Percentiles rank a stretch among this genome's conserved stretches.
Conservation (phyloP, 2,888 invertebrate species). For the Sinhomidia bicolor region DNA sequence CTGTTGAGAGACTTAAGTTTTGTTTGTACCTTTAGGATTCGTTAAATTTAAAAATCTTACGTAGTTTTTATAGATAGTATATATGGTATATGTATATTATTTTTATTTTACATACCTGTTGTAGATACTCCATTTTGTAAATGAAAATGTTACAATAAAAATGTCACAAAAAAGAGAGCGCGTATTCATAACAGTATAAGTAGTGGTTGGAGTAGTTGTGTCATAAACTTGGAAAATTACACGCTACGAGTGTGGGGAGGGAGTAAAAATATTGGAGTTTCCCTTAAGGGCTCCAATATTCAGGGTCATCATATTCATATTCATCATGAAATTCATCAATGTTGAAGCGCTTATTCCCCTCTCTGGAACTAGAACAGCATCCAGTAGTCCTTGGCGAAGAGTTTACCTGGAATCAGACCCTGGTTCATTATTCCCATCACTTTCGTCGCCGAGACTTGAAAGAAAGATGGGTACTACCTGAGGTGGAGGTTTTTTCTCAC, state of each 20-base stretch:
- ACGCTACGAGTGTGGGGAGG: neutral
- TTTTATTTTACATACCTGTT: neutral
- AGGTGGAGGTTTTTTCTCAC: constrained; percentile 79
- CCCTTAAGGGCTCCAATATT: constrained; percentile 69
- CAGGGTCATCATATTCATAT: constrained; percentile 67
- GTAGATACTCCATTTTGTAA: neutral
- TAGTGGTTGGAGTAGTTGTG: neutral
- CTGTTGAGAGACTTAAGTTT: neutral
- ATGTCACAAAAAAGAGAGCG: neutral
- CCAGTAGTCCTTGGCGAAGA: constrained; percentile 71
- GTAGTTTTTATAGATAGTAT: neutral
- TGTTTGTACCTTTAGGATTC: constrained; percentile 30
- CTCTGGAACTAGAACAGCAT: constrained; percentile 71
- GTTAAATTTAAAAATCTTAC: constrained; percentile 1
- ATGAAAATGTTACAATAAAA: constrained; percentile 19
- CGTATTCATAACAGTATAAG: neutral
- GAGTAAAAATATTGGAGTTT: constrained; percentile 17
- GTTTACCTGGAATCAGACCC: constrained; percentile 79
- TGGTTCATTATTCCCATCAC: constrained; percentile 79
- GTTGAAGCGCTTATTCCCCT: constrained; percentile 73
- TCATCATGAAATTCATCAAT: constrained; percentile 69
- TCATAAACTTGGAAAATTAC: neutral
- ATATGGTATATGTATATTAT: too few relatives aligned
- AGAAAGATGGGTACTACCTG: constrained; percentile 80
- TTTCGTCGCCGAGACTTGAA: constrained; percentile 80